These are phyloP conservation scores for Prionchulus punctatus DNA, from an alignment of 2,888 invertebrate species.

Conservation along the genomic window DNA sequence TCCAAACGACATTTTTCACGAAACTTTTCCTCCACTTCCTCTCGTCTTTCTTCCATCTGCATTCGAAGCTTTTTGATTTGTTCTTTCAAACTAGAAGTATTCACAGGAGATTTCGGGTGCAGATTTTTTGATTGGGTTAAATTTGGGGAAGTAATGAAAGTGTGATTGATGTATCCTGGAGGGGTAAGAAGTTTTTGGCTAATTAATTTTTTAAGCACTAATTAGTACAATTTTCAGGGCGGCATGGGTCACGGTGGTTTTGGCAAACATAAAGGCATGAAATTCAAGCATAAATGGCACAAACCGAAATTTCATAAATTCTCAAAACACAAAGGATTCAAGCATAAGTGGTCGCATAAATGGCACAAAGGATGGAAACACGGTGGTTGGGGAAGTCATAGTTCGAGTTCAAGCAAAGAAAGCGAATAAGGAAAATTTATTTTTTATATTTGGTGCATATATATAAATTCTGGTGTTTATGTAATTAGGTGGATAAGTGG, in stretches of 20 bases:
- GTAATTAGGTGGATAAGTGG: too few species aligned
- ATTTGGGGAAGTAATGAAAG: too few species aligned
- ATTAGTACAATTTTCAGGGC: background rate
- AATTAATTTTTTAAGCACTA: background rate
- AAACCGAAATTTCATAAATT: slow-evolving; percentile 1
- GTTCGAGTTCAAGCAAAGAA: background rate
- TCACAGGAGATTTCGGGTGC: too few species aligned
- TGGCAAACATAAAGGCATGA: slow-evolving; percentile 5
- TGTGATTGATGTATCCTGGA: background rate
- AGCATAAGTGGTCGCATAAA: background rate
- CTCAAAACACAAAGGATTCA: background rate
- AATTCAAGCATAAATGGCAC: background rate
- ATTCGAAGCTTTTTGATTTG: too few species aligned
- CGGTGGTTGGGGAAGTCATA: background rate
- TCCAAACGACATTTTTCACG: too few species aligned
- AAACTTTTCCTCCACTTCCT: too few species aligned
- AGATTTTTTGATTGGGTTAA: too few species aligned
- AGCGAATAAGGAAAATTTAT: background rate
- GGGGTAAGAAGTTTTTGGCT: background rate
- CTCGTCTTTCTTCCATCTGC: too few species aligned
- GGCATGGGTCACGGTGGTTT: background rate
- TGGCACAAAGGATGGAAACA: background rate
- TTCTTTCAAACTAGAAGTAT: too few species aligned
- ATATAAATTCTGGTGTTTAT: too few species aligned
- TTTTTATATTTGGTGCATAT: too few species aligned